These are phyloP conservation scores for Perca flavescens DNA, from an alignment of 2,113 vertebrate genomes.

Conservation along the genomic window DNA sequence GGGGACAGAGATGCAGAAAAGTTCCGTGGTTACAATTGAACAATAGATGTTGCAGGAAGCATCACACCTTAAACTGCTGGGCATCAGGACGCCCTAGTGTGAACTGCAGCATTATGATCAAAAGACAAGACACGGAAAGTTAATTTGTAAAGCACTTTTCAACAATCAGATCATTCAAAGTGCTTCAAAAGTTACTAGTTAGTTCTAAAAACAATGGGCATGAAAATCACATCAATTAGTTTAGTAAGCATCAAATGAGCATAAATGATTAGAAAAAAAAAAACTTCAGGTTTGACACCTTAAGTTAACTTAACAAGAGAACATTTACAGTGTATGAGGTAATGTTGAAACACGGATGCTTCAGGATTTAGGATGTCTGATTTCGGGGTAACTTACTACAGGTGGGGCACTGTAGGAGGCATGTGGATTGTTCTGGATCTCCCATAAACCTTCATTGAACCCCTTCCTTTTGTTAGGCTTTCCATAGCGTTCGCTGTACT, in stretches of 20 bases:
- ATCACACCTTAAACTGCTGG: neutral
- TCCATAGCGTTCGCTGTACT: conserved; percentile 94
- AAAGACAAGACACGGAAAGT: conserved; percentile 21
- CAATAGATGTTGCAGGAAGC: neutral
- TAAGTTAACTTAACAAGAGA: neutral
- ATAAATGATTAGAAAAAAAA: neutral
- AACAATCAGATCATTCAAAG: conserved; percentile 2
- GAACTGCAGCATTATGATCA: conserved; percentile 7
- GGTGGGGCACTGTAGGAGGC: conserved; percentile 94
- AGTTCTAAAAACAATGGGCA: neutral
- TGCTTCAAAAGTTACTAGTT: neutral
- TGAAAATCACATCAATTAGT: neutral
- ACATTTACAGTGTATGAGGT: neutral
- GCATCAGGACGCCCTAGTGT: neutral
- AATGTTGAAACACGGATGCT: neutral
- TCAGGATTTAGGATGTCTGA: neutral
- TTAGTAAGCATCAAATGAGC: neutral
- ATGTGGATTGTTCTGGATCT: conserved; percentile 99
- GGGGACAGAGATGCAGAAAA: neutral
- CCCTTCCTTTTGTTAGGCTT: conserved; percentile 99
- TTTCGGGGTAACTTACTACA: conserved; percentile 85
- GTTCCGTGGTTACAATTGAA: neutral
- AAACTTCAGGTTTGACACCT: neutral
- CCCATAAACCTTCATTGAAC: conserved; percentile 98
- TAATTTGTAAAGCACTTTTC: conserved; percentile 6